Percentiles rank a stretch among this genome's conserved stretches.
Evolutionary conservation across 2,888 invertebrate genomes (phyloP).

Genomic region (Xestia xanthographa): DNA sequence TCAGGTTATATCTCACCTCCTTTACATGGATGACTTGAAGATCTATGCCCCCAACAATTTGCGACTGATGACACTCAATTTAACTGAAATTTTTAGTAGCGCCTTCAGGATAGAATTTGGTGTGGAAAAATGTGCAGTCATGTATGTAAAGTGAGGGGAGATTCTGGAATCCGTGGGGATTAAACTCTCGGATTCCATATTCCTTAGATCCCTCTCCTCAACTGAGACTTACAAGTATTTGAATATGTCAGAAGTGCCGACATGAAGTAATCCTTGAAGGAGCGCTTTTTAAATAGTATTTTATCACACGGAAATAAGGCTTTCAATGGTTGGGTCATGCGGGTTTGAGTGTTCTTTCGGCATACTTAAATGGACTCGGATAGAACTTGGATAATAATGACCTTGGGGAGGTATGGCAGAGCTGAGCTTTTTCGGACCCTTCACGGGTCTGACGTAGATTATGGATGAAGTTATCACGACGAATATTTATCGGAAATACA

Average conservation of each 20-base stretch:
- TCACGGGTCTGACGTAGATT: not conserved
- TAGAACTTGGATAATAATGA: not conserved
- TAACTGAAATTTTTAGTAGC: not conserved
- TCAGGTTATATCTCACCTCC: not conserved
- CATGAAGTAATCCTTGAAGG: not conserved
- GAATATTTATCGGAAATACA: not conserved
- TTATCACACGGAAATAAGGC: no score
- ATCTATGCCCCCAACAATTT: not conserved
- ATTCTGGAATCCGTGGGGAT: not conserved
- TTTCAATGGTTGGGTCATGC: not conserved
- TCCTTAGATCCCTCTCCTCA: not conserved
- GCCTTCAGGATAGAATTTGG: not conserved
- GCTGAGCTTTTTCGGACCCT: not conserved
- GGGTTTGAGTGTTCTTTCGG: not conserved
- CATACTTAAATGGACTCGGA: not conserved
- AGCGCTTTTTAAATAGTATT: not conserved
- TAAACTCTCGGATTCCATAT: not conserved
- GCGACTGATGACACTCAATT: not conserved
- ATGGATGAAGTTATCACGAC: not conserved
- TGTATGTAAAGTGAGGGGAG: not conserved
- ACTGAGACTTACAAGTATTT: not conserved
- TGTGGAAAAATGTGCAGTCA: not conserved
- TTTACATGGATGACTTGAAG: not conserved
- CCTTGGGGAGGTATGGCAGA: not conserved
- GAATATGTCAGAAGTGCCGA: not conserved